Conservation (phyloP, 2,888 invertebrate species). For the Corbicula japonica region DNA sequence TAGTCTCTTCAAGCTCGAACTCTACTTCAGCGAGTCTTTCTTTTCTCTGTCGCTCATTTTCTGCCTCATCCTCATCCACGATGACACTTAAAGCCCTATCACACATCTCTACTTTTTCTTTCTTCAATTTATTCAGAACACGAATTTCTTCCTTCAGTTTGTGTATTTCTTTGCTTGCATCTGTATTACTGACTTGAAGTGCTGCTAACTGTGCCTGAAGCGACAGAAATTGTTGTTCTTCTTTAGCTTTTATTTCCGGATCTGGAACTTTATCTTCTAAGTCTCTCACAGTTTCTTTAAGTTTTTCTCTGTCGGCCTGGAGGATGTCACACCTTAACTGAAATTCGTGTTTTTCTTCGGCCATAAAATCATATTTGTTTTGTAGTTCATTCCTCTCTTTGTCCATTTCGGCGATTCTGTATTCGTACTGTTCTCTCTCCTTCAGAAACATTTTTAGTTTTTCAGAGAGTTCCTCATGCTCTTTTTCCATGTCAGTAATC, state of each 20-base stretch:
- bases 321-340: conserved; percentile 60
- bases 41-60: conserved; percentile 23
- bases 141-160: conserved; percentile 54
- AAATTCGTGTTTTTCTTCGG: conserved; percentile 54
- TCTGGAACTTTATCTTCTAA: conserved; percentile 58
- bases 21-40: conserved; percentile 39
- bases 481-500: conserved; percentile 50
- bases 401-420: conserved; percentile 53
- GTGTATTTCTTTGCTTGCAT: conserved; percentile 51
- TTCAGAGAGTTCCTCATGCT: conserved; percentile 52
- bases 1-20: conserved; percentile 43
- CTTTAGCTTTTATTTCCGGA: conserved; percentile 60
- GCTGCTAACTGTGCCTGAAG: conserved; percentile 57
- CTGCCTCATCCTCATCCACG: conserved; percentile 44
- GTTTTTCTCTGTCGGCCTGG: conserved; percentile 57
- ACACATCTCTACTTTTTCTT: conserved; percentile 40
- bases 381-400: conserved; percentile 58
- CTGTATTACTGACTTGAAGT: conserved; percentile 59
- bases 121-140: conserved; percentile 50
- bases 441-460: conserved; percentile 59
- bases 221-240: conserved; percentile 59
- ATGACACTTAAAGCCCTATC: conserved; percentile 54
- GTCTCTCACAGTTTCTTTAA: conserved; percentile 51
- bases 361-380: conserved; percentile 54
- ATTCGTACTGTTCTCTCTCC: conserved; percentile 62